Base-by-base conservation (phyloP, 2,888 invertebrate species). In the Blera fallax region DNA sequence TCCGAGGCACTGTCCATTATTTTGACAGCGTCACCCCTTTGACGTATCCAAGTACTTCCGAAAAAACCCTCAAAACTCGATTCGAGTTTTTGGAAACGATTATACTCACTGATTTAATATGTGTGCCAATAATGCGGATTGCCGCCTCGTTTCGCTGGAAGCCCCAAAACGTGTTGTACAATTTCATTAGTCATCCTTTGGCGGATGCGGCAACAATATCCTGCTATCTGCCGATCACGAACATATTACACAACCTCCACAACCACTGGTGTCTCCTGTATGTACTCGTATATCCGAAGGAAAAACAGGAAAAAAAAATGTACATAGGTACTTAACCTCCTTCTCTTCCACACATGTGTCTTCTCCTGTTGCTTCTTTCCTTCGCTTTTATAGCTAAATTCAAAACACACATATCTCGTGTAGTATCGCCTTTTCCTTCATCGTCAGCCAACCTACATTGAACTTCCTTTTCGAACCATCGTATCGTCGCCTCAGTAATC, bases 241-340 rank as follows among this genome's bases (percentile, higher is more conserved):
- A 27, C 83, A 34, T 70, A 74, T 84, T 84, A 74, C 74, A 80
- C 79, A 80, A 80, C 80, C 84, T 84, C 80, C 84, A 56, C 69
- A 70, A 11, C 29, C 18, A 3, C 8, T 11, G 16, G 8, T 21
- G 40, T 24, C 16, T 48, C 18, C 7, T 21, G 16, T 10, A 52
- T 18, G 8, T n/a, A n/a, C n/a, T n/a, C n/a, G 14, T 40, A 43
- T 8, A 54, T 16, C 8, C 29, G 24, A 14, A 52, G 37, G 27
- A 64, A 69, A 65, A 32, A 18, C 62, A 62, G 4, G 3, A 48
- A 32, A 27, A 60, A 14, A n/a, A 40, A 8, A 76, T 52, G 24
- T 37, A 29, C 45, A 48, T 24, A 64, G 24, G 64, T 56, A 56
- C 62, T 32, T 76, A 60, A 45, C 45, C 76, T 60, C 65, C 40